A percentile compares a stretch with the other conserved stretches of the same genome.
These are phyloP conservation scores for Lepidurus arcticus DNA, from an alignment of 1,140 invertebrate species.

Conservation along the genomic window DNA sequence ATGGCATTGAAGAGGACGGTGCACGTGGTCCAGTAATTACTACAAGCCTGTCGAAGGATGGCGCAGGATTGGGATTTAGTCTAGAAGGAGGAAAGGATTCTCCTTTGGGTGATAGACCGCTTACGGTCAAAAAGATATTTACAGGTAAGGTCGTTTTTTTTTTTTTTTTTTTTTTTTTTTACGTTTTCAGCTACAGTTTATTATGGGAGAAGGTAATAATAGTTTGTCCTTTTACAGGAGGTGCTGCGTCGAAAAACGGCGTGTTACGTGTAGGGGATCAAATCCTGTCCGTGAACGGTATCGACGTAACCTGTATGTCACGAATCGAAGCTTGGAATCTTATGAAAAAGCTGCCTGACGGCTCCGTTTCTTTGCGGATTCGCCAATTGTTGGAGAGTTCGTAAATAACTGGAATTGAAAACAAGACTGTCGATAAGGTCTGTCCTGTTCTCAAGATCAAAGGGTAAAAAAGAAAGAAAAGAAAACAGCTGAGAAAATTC, in stretches of 20 bases:
- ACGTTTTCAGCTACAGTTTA: neutral
- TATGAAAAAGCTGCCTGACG: slow-evolving; percentile 79
- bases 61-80: slow-evolving; percentile 83
- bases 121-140: slow-evolving; percentile 84
- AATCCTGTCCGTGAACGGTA: slow-evolving; percentile 72
- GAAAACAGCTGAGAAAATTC: neutral
- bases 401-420: slow-evolving; percentile 5
- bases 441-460: neutral
- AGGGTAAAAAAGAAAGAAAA: neutral
- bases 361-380: slow-evolving; percentile 51
- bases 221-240: slow-evolving; percentile 55
- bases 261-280: slow-evolving; percentile 77
- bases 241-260: slow-evolving; percentile 81
- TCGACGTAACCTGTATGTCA: slow-evolving; percentile 71
- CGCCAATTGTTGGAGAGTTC: slow-evolving; percentile 23
- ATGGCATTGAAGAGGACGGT: slow-evolving; percentile 34
- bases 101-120: slow-evolving; percentile 74
- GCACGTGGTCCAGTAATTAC: slow-evolving; percentile 39
- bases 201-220: slow-evolving; percentile 7
- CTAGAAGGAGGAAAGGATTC: slow-evolving; percentile 87
- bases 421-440: slow-evolving; percentile 3
- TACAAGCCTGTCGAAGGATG: slow-evolving; percentile 73
- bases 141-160: slow-evolving; percentile 57
- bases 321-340: slow-evolving; percentile 89
- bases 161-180: neutral